These are phyloP conservation scores for Fissipunctia ypsillon DNA, from an alignment of 2,888 invertebrate species.

Conservation along the genomic window DNA sequence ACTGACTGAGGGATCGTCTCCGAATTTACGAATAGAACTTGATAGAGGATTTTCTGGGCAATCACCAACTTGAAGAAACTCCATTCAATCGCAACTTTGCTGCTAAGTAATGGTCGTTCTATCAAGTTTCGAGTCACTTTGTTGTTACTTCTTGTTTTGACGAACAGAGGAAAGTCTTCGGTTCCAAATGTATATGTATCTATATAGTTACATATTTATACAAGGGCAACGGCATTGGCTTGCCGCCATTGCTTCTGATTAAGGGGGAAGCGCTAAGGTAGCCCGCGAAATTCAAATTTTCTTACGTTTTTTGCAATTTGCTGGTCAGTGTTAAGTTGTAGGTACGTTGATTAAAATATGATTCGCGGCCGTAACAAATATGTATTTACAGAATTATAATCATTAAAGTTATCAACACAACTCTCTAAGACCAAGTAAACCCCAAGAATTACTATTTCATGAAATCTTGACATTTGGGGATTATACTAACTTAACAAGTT, in stretches of 20 bases:
- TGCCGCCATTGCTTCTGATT: slow-evolving; percentile 21
- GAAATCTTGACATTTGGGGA: too few species aligned
- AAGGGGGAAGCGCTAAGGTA: too few species aligned
- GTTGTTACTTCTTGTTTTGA: slow-evolving; percentile 25
- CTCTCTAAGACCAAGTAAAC: too few species aligned
- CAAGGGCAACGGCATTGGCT: slow-evolving; percentile 18
- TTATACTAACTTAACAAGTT: too few species aligned
- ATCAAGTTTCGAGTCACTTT: slow-evolving; percentile 28
- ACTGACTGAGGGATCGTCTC: background rate
- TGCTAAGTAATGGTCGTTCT: slow-evolving; percentile 29
- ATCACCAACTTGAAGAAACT: slow-evolving; percentile 38
- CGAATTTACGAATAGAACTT: slow-evolving; percentile 3
- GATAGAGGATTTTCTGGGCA: background rate
- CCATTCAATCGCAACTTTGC: slow-evolving; percentile 34
- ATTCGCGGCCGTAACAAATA: too few species aligned
- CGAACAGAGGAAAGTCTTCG: slow-evolving; percentile 10
- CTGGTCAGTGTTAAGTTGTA: too few species aligned
- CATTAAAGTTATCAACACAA: too few species aligned
- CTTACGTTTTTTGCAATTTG: too few species aligned
- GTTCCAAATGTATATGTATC: slow-evolving; percentile 3
- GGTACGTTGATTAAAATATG: too few species aligned
- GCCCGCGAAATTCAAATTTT: too few species aligned
- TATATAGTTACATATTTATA: slow-evolving; percentile 37
- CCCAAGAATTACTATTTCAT: too few species aligned
- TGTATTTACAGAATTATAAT: too few species aligned